Evolutionary conservation across 1,140 invertebrate species (phyloP), one percentile per base, ranked within the genome.

Genomic region (Acromyrmex charruanus): DNA sequence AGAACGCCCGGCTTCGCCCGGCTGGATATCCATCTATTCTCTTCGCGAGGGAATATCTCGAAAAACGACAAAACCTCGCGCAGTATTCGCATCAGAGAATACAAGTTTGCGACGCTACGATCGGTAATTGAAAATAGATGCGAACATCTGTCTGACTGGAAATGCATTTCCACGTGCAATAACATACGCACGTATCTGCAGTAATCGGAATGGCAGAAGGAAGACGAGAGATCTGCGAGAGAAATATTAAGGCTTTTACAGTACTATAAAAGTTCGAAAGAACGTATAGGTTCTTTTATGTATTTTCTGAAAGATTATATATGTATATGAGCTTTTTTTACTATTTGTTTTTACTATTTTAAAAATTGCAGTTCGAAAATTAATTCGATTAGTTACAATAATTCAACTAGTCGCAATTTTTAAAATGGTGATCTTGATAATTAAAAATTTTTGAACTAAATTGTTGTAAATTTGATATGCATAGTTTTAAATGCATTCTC

Each of bases 121-220:
- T 28, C 55, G 31, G 59, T 63, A 49, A 79, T 79, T 16, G 53
- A 69, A 80, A 80, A 80, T 68, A 68, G 63, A 80, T n/a, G 31
- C 25, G 77, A 55, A 53, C 65, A 55, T 68, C 63, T 55, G 39
- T 65, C 21, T 16, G 44, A 49, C 39, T 63, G 39, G 25, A 35
- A 66, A 66, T 80, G 66, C 35, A 7, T 77, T 58, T 61, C 31
- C 28, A 21, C 21, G 65, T 68, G 65, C 65, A 39, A 68, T 68
- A 68, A 68, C 65, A 68, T 68, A n/a, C 39, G 31, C 59, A 59
- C 55, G 75, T 63, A 25, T 39, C 14, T 28, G 77, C 77, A 53
- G 61, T 25, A 25, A 44, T 53, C 28, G n/a, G 28, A 16, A 66
- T 12, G 14, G 18, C 44, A 53, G 35, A 49, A n/a, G 12, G 44